These are phyloP conservation scores for Parochlus steinenii DNA, from an alignment of 2,888 invertebrate genomes.

Conservation along the genomic window DNA sequence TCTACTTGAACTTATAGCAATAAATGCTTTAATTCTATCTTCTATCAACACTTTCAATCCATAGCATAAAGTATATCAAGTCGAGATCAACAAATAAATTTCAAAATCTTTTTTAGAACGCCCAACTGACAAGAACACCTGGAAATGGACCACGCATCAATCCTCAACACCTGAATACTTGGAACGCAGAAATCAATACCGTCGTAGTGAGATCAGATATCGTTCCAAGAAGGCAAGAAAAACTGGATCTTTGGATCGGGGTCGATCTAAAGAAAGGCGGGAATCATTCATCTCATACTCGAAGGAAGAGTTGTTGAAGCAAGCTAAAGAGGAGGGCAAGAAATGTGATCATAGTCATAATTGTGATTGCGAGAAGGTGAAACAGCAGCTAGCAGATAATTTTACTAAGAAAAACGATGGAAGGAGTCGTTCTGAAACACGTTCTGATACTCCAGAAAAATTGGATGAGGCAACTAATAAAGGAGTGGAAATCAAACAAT, in stretches of 20 bases:
- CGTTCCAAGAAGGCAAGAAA: slow-evolving; percentile 29
- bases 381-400: slow-evolving; percentile 12
- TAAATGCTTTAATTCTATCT: too few species aligned
- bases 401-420: slow-evolving; percentile 12
- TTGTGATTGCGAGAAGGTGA: slow-evolving; percentile 13
- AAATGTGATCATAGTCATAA: slow-evolving; percentile 12
- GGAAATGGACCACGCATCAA: slow-evolving; percentile 32
- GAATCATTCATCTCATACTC: slow-evolving; percentile 12
- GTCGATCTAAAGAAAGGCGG: slow-evolving; percentile 5
- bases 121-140: slow-evolving; percentile 28
- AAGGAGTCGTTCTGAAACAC: slow-evolving; percentile 27
- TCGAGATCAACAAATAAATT: too few species aligned
- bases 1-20: too few species aligned
- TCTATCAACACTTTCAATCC: too few species aligned
- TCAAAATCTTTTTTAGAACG: slow-evolving; percentile 25
- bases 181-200: slow-evolving; percentile 63
- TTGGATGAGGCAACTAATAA: background rate
- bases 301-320: slow-evolving; percentile 8
- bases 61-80: too few species aligned
- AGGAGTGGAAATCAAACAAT: slow-evolving; percentile 38
- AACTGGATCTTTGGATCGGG: slow-evolving; percentile 11
- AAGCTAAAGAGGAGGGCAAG: slow-evolving; percentile 4
- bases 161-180: slow-evolving; percentile 74
- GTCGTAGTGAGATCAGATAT: slow-evolving; percentile 37
- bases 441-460: slow-evolving; percentile 19